A percentile compares a stretch with the other conserved stretches of the same genome.
phyloP scores from a whole-genome alignment of 2,113 vertebrate species.

The Camelus bactrianus region DNA sequence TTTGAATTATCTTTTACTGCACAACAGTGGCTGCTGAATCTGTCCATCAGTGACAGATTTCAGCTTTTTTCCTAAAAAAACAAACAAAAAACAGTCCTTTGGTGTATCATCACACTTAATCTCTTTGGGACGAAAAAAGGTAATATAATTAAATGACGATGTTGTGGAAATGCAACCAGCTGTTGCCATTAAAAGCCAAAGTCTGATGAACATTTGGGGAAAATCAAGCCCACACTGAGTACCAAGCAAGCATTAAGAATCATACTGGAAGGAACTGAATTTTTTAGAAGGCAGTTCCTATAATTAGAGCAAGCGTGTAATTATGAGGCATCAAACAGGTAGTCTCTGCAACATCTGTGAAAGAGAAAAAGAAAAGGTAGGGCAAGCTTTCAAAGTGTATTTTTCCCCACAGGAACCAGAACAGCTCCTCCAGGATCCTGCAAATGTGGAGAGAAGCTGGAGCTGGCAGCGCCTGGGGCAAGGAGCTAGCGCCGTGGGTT shows the following conservation, averaged over 20 bases:
- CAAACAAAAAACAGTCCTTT: neutral
- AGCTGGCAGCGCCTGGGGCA: neutral
- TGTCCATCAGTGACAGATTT: neutral
- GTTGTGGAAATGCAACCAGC: neutral
- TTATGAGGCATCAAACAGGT: neutral
- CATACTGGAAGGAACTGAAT: neutral
- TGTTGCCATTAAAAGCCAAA: slow-evolving; percentile 39
- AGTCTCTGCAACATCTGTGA: neutral
- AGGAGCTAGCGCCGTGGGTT: too few relatives aligned
- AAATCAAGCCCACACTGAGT: neutral
- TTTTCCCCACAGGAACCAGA: neutral
- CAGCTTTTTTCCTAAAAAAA: neutral
- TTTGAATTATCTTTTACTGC: neutral
- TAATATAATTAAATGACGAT: slow-evolving; percentile 38
- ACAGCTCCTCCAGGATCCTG: neutral
- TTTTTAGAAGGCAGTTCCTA: neutral
- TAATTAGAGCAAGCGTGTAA: slow-evolving; percentile 55
- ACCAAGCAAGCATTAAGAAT: neutral
- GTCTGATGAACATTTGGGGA: neutral
- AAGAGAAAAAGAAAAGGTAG: neutral
- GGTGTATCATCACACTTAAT: neutral
- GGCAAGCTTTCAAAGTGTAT: neutral
- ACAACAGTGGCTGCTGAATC: neutral
- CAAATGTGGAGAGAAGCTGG: neutral
- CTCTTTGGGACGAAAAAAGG: neutral